Evolutionary conservation across 2,797 vertebrate genomes (phyloP).

Genomic region (Odontamblyopus rebecca): DNA sequence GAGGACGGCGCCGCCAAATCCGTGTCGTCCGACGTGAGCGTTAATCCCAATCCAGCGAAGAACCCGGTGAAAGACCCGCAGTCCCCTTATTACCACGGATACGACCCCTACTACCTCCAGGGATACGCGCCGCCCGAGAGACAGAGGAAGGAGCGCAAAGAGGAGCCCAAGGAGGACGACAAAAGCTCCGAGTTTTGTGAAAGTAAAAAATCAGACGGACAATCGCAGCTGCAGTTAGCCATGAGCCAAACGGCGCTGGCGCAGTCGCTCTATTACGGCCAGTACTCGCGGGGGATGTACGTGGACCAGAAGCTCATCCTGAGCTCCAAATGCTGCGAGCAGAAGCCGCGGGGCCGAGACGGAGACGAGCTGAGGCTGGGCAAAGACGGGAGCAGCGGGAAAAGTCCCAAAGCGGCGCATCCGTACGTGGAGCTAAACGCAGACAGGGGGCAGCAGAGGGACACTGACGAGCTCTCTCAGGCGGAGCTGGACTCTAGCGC

Average conservation of each 20-base stretch:
- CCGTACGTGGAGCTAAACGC: conserved; percentile 87
- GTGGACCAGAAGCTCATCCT: conserved; percentile 96
- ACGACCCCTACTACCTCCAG: conserved; percentile 94
- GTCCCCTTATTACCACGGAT: conserved; percentile 91
- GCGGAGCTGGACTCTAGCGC: conserved; percentile 95
- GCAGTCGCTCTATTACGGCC: conserved; percentile 97
- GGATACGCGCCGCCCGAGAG: conserved; percentile 90
- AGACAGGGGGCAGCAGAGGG: conserved; percentile 86
- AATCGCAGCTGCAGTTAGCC: conserved; percentile 92
- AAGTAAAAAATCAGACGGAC: conserved; percentile 74
- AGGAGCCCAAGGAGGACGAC: conserved; percentile 86
- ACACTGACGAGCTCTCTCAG: conserved; percentile 95
- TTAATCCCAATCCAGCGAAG: conserved; percentile 83
- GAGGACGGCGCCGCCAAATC: conserved; percentile 92
- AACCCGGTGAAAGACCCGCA: conserved; percentile 82
- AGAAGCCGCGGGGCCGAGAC: conserved; percentile 83
- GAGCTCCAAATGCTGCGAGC: conserved; percentile 91
- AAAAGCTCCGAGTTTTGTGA: conserved; percentile 74
- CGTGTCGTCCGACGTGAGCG: conserved; percentile 76
- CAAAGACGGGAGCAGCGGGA: conserved; percentile 77
- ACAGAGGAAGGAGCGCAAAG: conserved; percentile 88
- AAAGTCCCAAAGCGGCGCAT: conserved; percentile 86
- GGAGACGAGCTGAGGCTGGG: conserved; percentile 87
- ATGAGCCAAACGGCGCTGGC: conserved; percentile 96
- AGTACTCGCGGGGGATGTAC: conserved; percentile 94